Base-by-base conservation (phyloP, 2,888 invertebrate genomes). In the Sarcophaga caerulescens region DNA sequence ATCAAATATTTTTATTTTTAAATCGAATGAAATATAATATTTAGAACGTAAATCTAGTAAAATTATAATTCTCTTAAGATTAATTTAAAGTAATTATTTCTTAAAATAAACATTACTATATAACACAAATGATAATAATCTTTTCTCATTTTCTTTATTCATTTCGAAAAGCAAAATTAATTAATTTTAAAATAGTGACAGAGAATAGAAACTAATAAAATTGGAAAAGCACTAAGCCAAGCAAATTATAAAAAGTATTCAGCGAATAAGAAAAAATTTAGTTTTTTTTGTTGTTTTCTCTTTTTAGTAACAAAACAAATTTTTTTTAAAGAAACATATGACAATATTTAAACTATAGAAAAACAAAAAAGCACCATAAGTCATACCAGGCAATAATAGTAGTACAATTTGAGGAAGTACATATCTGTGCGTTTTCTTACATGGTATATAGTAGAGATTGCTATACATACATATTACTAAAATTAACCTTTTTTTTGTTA, bases 341-440 rank as follows among this genome's bases (percentile, higher is more conserved):
- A 52, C 47, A 47, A 35, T n/a, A 47, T 76, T 35, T 52, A 21
- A 76, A 62, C 2, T 81, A 57, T 69, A 57, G 57, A 47, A 81
- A 68, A 52, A 57, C 63, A 62, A 44, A 47, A 77, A 81, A 86
- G 86, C 86, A 86, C 86, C 86, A 84, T 74, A 59, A 73, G 74
- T 70, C 57, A 62, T 77, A 68, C 62, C 69, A 81, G 76, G 68
- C 63, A 74, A 25, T 70, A 59, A 35, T 35, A 35, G 35, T 35
- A 35, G 35, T 35, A 35, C 35, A 35, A 35, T 35, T 35, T 35
- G 21, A 44, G 23, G 23, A 65, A 65, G 63, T 25, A n/a, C n/a
- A n/a, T n/a, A 74, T 63, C 78, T 84, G 79, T 84, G 84, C 79
- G 84, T 75, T 69, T 63, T 59, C 47, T 62, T 11, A 44, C 19